Percentiles rank a stretch among this genome's conserved stretches.
phyloP scores from a whole-genome alignment of 2,797 vertebrate genomes.

The Lepus townsendii region DNA sequence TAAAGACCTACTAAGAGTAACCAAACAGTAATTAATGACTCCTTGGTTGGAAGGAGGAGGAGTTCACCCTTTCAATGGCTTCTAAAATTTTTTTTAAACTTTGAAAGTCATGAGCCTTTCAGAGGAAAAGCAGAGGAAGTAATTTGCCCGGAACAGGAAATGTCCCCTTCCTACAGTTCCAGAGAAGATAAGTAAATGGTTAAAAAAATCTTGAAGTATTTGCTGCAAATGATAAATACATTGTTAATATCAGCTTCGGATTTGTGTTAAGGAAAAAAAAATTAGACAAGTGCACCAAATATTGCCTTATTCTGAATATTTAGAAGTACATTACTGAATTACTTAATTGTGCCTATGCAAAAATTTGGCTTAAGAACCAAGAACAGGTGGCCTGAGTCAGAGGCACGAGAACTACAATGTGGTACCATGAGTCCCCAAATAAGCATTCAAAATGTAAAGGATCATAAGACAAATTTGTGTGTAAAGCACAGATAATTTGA shows the following conservation, averaged over 20 bases:
- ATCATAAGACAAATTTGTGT: slow-evolving; percentile 60
- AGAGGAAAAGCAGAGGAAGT: neutral
- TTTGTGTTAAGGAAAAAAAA: slow-evolving; percentile 19
- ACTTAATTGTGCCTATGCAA: neutral
- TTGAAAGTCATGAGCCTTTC: neutral
- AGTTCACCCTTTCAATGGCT: neutral
- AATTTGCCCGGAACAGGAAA: neutral
- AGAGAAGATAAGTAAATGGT: neutral
- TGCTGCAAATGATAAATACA: neutral
- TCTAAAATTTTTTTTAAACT: neutral
- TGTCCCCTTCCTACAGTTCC: neutral
- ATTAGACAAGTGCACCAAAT: neutral
- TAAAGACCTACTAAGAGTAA: neutral
- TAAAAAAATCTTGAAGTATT: neutral
- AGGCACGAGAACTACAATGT: slow-evolving; percentile 44
- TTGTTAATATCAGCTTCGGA: neutral
- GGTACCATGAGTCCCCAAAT: slow-evolving; percentile 12
- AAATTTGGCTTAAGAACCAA: slow-evolving; percentile 28
- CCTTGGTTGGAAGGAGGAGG: neutral
- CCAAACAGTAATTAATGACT: neutral
- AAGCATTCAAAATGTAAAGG: slow-evolving; percentile 54
- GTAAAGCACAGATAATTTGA: slow-evolving; percentile 60
- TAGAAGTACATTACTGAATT: neutral
- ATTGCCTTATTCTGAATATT: neutral
- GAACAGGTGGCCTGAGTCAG: slow-evolving; percentile 50